A percentile compares a stretch with the other conserved stretches of the same genome.
phyloP scores from a whole-genome alignment of 2,797 vertebrate genomes.

The Percopsis omiscomaycus region DNA sequence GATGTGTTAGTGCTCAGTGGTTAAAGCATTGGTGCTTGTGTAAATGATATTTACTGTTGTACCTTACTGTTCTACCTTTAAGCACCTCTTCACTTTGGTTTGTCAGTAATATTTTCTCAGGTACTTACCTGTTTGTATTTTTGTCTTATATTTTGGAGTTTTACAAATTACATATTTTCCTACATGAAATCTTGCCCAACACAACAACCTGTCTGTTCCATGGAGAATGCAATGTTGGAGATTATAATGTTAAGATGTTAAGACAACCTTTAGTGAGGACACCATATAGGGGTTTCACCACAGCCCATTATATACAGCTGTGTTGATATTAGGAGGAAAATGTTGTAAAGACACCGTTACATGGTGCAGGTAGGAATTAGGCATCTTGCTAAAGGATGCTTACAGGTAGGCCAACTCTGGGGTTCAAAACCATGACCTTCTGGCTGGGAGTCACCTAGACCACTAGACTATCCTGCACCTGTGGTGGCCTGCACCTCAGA shows the following conservation, averaged over 20 bases:
- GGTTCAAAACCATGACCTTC: no score
- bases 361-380: background rate
- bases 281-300: background rate
- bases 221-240: background rate
- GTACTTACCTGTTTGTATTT: background rate
- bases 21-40: no score
- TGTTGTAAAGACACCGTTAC: background rate
- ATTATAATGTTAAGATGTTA: background rate
- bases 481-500: no score
- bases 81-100: no score
- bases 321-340: no score
- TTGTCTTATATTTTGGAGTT: background rate
- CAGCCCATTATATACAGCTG: no score
- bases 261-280: background rate
- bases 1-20: no score
- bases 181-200: background rate
- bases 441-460: no score
- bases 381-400: background rate
- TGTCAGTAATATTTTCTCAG: background rate
- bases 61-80: no score
- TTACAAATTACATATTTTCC: conserved; percentile 2
- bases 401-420: no score
- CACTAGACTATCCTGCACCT: no score
- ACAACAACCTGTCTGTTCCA: conserved; percentile 4
- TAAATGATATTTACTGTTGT: no score